phyloP scores from a whole-genome alignment of 2,113 vertebrate genomes.

The Hyperopisus bebe region DNA sequence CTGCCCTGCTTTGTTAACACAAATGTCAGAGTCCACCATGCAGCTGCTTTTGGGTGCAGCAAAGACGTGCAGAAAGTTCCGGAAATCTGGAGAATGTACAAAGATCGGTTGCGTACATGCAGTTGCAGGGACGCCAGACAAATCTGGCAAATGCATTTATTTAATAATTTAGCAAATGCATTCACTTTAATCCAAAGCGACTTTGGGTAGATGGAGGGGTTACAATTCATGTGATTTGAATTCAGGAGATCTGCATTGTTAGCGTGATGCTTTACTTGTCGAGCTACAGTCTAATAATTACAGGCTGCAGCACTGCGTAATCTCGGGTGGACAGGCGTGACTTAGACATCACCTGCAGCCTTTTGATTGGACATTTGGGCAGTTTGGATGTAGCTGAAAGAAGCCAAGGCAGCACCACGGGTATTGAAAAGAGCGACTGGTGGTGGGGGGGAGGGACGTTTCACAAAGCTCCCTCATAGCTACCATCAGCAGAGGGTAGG shows the following conservation, averaged over 20 bases:
- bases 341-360: not conserved
- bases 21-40: not conserved
- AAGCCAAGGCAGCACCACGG: not conserved
- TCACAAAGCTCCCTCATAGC: not conserved
- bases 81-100: not conserved
- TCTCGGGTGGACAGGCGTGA: not conserved
- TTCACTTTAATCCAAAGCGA: not conserved
- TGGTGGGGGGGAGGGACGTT: not conserved
- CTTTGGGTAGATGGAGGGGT: too few species aligned
- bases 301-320: not conserved
- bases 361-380: not conserved
- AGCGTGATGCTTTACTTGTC: not conserved
- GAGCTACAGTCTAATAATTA: not conserved
- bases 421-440: not conserved
- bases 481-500: conserved; percentile 18
- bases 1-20: not conserved
- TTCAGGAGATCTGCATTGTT: not conserved
- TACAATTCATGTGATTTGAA: too few species aligned
- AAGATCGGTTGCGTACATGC: not conserved
- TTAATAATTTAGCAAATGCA: not conserved
- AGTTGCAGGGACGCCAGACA: not conserved
- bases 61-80: not conserved
- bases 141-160: not conserved
- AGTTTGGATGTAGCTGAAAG: not conserved
- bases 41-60: not conserved